phyloP scores from a whole-genome alignment of 1,140 invertebrate genomes.

The Euura lappo region DNA sequence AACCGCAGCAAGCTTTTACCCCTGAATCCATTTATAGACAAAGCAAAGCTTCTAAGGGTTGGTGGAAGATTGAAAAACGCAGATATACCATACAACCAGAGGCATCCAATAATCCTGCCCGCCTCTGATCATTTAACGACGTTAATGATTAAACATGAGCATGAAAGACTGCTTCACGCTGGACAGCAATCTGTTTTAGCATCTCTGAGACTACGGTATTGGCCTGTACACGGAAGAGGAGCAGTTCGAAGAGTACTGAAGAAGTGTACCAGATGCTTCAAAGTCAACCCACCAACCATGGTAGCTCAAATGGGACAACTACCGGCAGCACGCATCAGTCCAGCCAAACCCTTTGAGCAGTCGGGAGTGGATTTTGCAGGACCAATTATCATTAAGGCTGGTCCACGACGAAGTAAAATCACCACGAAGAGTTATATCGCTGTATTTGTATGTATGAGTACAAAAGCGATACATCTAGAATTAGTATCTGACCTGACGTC shows the following conservation, averaged over 20 bases:
- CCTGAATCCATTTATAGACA: conserved; percentile 21
- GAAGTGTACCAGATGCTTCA: conserved; percentile 37
- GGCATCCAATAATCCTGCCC: conserved; percentile 29
- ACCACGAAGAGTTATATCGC: conserved; percentile 32
- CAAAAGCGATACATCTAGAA: conserved; percentile 33
- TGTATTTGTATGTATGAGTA: conserved; percentile 30
- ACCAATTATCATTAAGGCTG: conserved; percentile 36
- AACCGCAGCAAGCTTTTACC: no score
- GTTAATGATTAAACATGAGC: conserved; percentile 38
- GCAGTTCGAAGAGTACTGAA: conserved; percentile 20
- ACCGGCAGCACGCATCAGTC: conserved; percentile 29
- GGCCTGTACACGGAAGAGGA: conserved; percentile 30
- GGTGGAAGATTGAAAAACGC: conserved; percentile 29
- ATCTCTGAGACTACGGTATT: conserved; percentile 28
- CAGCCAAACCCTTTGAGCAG: conserved; percentile 39
- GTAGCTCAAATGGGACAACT: conserved; percentile 42
- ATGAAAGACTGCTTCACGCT: conserved; percentile 39
- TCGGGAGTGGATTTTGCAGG: conserved; percentile 54
- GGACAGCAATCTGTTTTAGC: conserved; percentile 38
- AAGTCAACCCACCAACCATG: conserved; percentile 23
- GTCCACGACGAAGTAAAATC: conserved; percentile 25
- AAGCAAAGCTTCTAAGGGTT: conserved; percentile 24
- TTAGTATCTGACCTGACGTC: conserved; percentile 29
- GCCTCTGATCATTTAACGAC: conserved; percentile 19
- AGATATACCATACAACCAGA: conserved; percentile 13